Evolutionary conservation across 2,797 vertebrate genomes (phyloP).

Genomic region (Florisuga fusca): DNA sequence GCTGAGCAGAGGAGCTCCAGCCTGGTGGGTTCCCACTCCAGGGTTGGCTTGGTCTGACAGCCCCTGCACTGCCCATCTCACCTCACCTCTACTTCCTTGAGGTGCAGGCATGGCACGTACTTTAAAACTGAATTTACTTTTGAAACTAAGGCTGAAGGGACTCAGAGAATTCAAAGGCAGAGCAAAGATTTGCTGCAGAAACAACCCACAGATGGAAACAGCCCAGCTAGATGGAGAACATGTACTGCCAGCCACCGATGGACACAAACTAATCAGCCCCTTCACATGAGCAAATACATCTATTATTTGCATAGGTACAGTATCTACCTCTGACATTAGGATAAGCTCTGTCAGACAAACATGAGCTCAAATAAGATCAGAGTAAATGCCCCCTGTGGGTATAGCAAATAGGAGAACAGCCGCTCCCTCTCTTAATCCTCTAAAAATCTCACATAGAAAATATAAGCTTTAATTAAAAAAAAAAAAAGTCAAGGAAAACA

Average conservation of each 20-base stretch:
- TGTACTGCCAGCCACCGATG: not conserved
- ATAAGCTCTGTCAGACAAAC: constrained; percentile 31
- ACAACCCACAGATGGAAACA: not conserved
- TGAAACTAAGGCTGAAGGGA: not conserved
- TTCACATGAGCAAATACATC: not conserved
- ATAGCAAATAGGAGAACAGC: constrained; percentile 15
- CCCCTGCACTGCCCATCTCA: not conserved
- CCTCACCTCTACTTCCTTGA: not conserved
- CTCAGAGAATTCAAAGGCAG: not conserved
- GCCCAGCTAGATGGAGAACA: fast-evolving
- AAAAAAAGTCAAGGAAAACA: not conserved
- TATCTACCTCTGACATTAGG: not conserved
- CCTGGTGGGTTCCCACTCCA: not conserved
- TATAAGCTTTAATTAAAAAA: not conserved
- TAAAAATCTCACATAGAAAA: not conserved
- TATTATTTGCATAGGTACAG: constrained; percentile 24
- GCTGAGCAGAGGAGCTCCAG: not conserved
- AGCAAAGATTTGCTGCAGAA: not conserved
- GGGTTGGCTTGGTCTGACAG: not conserved
- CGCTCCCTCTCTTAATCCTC: constrained; percentile 44
- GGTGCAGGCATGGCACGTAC: not conserved
- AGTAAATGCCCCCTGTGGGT: not conserved
- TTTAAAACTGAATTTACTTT: not conserved
- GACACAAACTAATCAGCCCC: not conserved
- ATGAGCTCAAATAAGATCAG: constrained; percentile 28